Base-by-base conservation (phyloP, 2,797 vertebrate genomes). In the Rhynchotus rufescens region DNA sequence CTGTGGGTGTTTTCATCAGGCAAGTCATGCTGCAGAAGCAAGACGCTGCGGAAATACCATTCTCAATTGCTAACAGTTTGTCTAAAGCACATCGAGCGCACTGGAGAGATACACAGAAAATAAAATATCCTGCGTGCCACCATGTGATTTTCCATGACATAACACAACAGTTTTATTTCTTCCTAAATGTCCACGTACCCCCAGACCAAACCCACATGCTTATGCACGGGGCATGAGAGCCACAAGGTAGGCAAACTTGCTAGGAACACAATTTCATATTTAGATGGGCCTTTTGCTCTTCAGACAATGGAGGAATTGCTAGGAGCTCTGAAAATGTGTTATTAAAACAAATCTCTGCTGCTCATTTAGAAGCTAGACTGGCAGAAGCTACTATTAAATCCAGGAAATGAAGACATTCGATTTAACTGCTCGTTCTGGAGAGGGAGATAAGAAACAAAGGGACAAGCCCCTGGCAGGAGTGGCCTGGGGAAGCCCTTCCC, bases 381-480 rank as follows among this genome's bases (percentile, higher is more conserved):
- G 34, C 17, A 90, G 34, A 51, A 61, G 26, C 51, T 79, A 60
- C 78, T 49, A 45, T 38, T 61, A 86, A 87, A 78, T 23, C 38
- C n/a, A 86, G 59, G 89, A 72, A 84, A 91, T 64, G 59, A 90
- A 86, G 56, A 67, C 36, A 88, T 12, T 74, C 47, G 61, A 77
- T 75, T 93, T 57, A 94, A 85, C 34, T 86, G 45, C 32, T 56
- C 56, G 75, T 54, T 71, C 77, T 69, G 51, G 52, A 9, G 4
- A 74, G 82, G 54, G 34, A 94, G 59, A 59, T 66, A 76, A 94
- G 80, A 96, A 96, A 86, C 68, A 92, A 87, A 89, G 77, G 17
- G 51, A 88, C 72, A 47, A 81, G 28, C 54, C 74, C 69, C 23
- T 64, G 60, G 85, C 72, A 91, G 62, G 54, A 56, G 42, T 12